A percentile compares a stretch with the other conserved stretches of the same genome.
These are phyloP conservation scores for Acleris sparsana DNA, from an alignment of 2,888 invertebrate species.

Conservation along the genomic window DNA sequence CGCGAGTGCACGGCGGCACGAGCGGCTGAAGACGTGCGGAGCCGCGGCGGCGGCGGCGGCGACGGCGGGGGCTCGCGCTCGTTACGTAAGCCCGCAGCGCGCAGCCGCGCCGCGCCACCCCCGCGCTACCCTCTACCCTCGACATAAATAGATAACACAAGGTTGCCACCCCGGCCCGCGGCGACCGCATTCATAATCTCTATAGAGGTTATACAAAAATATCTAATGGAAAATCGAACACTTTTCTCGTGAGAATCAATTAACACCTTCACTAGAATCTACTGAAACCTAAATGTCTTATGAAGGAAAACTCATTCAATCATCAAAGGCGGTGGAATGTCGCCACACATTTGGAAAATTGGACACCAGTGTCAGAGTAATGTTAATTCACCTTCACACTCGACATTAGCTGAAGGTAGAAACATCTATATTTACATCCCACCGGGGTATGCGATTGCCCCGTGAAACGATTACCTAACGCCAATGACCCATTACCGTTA, in stretches of 20 bases:
- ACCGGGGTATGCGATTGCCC: not conserved
- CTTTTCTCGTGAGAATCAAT: slow-evolving; percentile 57
- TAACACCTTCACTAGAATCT: slow-evolving; percentile 49
- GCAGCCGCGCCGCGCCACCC: slow-evolving; percentile 73
- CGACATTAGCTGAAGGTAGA: not conserved
- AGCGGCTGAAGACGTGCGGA: slow-evolving; percentile 48
- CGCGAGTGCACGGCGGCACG: slow-evolving; percentile 48
- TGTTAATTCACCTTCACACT: not conserved
- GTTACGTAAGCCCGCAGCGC: slow-evolving; percentile 75
- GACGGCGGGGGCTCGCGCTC: slow-evolving; percentile 46
- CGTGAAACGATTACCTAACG: slow-evolving; percentile 18
- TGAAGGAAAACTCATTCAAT: not conserved
- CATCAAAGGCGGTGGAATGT: not conserved
- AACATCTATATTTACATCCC: not conserved
- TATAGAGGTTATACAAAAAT: slow-evolving; percentile 80
- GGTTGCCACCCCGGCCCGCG: slow-evolving; percentile 78
- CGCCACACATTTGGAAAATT: not conserved
- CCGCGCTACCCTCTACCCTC: slow-evolving; percentile 65
- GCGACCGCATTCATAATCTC: slow-evolving; percentile 80
- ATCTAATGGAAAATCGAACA: slow-evolving; percentile 73
- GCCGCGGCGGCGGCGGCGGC: slow-evolving; percentile 45
- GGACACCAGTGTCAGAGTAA: not conserved
- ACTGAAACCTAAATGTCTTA: slow-evolving; percentile 41
- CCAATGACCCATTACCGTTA: slow-evolving; percentile 30
- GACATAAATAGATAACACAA: slow-evolving; percentile 83